Base-by-base conservation (phyloP, 2,888 invertebrate species). In the Odontomyia ornata region DNA sequence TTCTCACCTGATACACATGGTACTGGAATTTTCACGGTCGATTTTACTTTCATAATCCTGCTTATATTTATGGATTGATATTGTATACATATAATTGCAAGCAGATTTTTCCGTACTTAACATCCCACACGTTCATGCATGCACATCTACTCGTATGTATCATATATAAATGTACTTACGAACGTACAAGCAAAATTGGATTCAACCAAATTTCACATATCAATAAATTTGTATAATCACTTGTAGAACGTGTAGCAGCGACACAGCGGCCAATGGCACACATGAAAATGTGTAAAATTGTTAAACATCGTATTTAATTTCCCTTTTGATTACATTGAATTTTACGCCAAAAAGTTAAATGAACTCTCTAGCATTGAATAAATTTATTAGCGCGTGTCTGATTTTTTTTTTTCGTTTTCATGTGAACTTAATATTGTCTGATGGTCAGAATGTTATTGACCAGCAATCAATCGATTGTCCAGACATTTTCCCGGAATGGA, bases 401-500 rank as follows among this genome's bases (percentile, higher is more conserved):
- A 60, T 60, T 60, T 60, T 60, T 11, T 60, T 60, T 11, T 56
- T 13, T 11, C 7, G 11, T 56, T 56, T 60, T 60, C 60, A 60
- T 60, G 5, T 60, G 25, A 60, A 60, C 5, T 18, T 18, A n/a
- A 5, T 36, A 36, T 5, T 36, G 9, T 36, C 9, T 36, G 36
- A 36, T 36, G 9, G 36, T 9, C 36, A 36, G 36, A 3, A 36
- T 36, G 23, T 18, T 60, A 21, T 11, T 60, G 23, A 11, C 25
- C 25, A 21, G 60, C 13, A 2, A 60, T 18, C 11, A 11, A 18
- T 18, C 11, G 5, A 18, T 23, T 60, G 25, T 5, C 21, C 60
- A 60, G 60, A 60, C 60, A 18, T 60, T 60, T 60, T 60, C 60
- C 60, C 5, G 60, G 60, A 60, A 60, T 18, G 36, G n/a, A n/a